Evolutionary conservation across 2,113 vertebrate genomes (phyloP).

Genomic region (Castor canadensis): DNA sequence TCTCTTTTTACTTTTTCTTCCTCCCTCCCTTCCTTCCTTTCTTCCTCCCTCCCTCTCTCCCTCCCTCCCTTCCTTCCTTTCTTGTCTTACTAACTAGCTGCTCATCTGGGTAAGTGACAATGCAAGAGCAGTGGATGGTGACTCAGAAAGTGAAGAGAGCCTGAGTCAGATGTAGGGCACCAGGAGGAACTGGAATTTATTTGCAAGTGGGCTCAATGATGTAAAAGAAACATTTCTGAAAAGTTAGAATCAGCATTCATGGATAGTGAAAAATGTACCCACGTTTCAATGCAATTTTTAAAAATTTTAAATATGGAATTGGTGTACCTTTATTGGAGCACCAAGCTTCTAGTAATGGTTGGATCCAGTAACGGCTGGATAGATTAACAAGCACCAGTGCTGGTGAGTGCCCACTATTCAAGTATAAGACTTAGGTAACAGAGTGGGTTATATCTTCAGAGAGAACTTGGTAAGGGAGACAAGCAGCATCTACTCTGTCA

Average conservation of each 20-base stretch:
- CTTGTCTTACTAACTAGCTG: neutral
- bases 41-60: neutral
- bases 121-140: fast-evolving
- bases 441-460: fast-evolving
- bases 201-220: neutral
- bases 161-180: neutral
- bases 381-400: fast-evolving
- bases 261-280: neutral
- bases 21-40: too few species aligned
- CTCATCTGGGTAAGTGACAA: neutral
- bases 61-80: too few species aligned
- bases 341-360: neutral
- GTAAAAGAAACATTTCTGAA: neutral
- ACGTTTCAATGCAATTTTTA: neutral
- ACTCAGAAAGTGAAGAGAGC: neutral
- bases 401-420: neutral
- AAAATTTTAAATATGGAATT: neutral
- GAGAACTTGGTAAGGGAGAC: neutral
- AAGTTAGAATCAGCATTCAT: neutral
- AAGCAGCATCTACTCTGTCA: too few species aligned
- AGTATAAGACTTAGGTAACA: fast-evolving
- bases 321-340: neutral
- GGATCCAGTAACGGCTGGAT: neutral
- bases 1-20: neutral
- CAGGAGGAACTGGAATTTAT: neutral